Evolutionary conservation across 30 jellyfish, hydroid and myxozoan genomes (phyloP).

Genomic region (Turritopsis dohrnii): DNA sequence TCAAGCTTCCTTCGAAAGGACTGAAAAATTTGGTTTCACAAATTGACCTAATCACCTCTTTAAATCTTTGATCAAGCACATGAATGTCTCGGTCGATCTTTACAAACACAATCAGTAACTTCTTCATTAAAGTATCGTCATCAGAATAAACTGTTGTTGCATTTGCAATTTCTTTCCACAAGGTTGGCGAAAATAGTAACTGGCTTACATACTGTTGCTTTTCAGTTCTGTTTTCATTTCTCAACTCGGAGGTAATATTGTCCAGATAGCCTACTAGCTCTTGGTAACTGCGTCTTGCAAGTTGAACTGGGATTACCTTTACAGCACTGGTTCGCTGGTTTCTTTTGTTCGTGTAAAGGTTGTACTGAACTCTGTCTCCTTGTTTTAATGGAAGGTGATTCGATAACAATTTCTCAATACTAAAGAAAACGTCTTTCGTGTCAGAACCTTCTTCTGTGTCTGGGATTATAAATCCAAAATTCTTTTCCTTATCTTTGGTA

Average conservation of each 20-base stretch:
- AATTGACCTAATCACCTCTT: background rate
- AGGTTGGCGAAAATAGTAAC: background rate
- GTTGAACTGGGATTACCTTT: background rate
- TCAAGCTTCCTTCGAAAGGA: slow-evolving; percentile 16
- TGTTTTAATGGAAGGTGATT: background rate
- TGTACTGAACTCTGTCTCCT: background rate
- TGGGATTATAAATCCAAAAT: background rate
- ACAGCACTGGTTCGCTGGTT: background rate
- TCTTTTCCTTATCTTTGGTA: background rate
- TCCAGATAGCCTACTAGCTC: background rate
- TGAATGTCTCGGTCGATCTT: background rate
- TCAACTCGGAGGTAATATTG: background rate
- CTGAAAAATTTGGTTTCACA: slow-evolving; percentile 6
- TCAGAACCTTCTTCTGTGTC: no score
- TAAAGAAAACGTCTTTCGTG: background rate
- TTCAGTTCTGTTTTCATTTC: background rate
- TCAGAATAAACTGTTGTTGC: background rate
- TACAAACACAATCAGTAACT: background rate
- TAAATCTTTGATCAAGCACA: slow-evolving; percentile 6
- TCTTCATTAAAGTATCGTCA: background rate
- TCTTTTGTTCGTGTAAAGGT: background rate
- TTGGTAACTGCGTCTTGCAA: background rate
- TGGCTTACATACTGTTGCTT: background rate
- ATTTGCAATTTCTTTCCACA: slow-evolving; percentile 5
- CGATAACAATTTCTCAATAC: background rate